Evolutionary conservation across 2,888 invertebrate species (phyloP), one percentile per base, ranked within the genome.

Genomic region (Rhimphoctona megacephalus): DNA sequence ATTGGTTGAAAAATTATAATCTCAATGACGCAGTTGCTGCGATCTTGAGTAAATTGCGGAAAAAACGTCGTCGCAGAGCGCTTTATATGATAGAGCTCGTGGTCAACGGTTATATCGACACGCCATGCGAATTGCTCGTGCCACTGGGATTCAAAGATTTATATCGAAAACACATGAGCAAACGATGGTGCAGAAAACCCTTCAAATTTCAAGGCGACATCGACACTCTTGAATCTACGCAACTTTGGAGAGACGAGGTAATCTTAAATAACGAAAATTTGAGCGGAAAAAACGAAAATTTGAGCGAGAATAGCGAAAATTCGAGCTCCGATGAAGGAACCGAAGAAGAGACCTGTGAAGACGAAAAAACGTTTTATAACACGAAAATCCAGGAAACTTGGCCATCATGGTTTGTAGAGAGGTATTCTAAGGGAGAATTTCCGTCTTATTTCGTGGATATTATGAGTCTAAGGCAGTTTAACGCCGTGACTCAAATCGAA

Each of bases 1-100:
- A 96, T 82, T 98, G 98, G 98, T 92, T 98, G 2, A 96, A 96
- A 89, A 95, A 96, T 90, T 96, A 97, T 92, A 96, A 96, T 0
- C 95, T 96, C 33, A 96, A 97, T 19, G 95, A 96, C 2, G 98
- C 97, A 0, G 94, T 98, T 19, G 92, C 95, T 11, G 96, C 96
- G 93, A 96, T 97, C 88, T 91, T 97, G 46, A 95, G 96, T 0
- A 95, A 96, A 87, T 93, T 97, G 72, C 96, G 96, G 90, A 95
- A 95, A 90, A 93, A 93, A 2, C 94, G 95, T 61, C 95, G 97
- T 43, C 93, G 94, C 52, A 94, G 93, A 79, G 94, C 97, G 30
- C 93, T 95, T 72, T 90, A 93, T 1, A 95, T 96, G 87, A 96
- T 98, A 19, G 95, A 96, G 89, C 95, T 94, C 52, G 96, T 96